A percentile compares a stretch with the other conserved stretches of the same genome.
Conservation (phyloP, 2,113 vertebrate species). For the Apodemus sylvaticus region DNA sequence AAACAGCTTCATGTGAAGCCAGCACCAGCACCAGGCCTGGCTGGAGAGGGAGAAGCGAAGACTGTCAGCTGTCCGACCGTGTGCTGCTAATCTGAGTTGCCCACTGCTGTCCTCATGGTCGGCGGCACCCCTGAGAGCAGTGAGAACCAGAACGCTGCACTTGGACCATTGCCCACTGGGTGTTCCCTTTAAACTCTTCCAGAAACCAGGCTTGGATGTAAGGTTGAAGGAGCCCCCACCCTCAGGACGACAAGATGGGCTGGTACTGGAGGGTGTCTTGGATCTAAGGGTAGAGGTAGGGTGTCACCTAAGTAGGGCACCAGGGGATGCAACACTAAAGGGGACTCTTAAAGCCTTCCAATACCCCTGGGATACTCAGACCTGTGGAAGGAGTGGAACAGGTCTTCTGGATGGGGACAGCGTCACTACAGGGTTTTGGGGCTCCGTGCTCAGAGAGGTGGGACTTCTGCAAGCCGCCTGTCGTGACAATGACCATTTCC, state of each 20-base stretch:
- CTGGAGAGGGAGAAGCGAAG: not conserved
- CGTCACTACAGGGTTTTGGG: not conserved
- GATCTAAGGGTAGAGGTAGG: not conserved
- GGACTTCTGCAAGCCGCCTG: not conserved
- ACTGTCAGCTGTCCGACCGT: not conserved
- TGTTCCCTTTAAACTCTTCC: constrained; percentile 51
- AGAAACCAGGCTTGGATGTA: not conserved
- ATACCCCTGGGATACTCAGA: not conserved
- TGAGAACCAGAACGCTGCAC: not conserved
- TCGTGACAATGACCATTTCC: not conserved
- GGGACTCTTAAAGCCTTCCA: not conserved
- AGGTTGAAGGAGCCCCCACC: not conserved
- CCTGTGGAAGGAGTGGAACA: not conserved
- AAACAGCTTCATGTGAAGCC: not conserved
- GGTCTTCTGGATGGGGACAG: not conserved
- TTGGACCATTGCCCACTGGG: constrained; percentile 43
- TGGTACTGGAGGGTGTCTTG: not conserved
- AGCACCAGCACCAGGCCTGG: not conserved
- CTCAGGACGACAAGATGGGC: not conserved
- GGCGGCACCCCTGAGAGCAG: not conserved
- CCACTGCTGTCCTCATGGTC: not conserved
- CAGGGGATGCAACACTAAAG: not conserved
- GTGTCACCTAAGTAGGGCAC: not conserved
- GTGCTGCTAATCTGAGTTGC: not conserved
- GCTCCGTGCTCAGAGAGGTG: not conserved